Conservation (phyloP, 2,888 invertebrate genomes). For the Drosophila mayaguana region DNA sequence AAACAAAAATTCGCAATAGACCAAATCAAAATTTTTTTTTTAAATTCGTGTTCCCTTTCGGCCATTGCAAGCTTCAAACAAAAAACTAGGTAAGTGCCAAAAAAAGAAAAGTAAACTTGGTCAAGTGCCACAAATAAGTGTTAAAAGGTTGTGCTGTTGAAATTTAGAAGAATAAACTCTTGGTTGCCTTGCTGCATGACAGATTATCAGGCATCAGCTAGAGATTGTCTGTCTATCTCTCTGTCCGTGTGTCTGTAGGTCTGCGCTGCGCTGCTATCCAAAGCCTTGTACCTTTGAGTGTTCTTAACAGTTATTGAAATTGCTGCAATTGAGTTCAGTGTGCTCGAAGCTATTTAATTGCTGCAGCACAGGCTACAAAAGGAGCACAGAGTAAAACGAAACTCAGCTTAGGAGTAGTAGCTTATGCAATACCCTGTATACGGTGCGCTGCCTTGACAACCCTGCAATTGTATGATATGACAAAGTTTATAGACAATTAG, state of each 20-base stretch:
- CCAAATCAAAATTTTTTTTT: conserved; percentile 38
- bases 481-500: no score
- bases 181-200: conserved; percentile 44
- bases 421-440: neutral
- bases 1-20: conserved; percentile 43
- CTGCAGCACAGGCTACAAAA: conserved; percentile 32
- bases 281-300: conserved; percentile 58
- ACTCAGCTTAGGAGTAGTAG: neutral
- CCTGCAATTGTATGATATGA: no score
- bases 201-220: conserved; percentile 54
- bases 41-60: conserved; percentile 42
- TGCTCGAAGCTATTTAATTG: conserved; percentile 80
- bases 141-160: conserved; percentile 4
- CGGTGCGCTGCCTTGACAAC: neutral
- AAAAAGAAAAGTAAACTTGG: neutral
- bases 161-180: conserved; percentile 7
- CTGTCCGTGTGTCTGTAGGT: neutral
- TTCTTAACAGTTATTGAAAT: conserved; percentile 76
- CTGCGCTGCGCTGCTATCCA: conserved; percentile 11
- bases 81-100: conserved; percentile 55
- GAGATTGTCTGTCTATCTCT: conserved; percentile 8
- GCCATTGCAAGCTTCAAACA: conserved; percentile 39
- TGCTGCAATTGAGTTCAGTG: conserved; percentile 72
- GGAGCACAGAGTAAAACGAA: neutral
- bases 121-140: conserved; percentile 12